Percentiles rank a stretch among this genome's conserved stretches.
phyloP scores from a whole-genome alignment of 2,113 vertebrate species.

The Chaetodon trifascialis region DNA sequence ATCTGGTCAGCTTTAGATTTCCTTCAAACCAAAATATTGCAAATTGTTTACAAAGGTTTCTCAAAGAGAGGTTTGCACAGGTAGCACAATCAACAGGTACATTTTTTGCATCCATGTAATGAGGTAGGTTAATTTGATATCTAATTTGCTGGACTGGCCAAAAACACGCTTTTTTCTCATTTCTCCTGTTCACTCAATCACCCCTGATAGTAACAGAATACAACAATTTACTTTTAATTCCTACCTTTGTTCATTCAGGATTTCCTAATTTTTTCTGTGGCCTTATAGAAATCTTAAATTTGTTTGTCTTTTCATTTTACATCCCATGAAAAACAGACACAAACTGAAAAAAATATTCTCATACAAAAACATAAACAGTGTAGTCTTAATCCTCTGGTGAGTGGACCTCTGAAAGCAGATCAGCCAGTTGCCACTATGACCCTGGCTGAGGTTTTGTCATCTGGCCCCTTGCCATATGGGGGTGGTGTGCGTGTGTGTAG shows the following conservation, averaged over 20 bases:
- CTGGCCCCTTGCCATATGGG: conserved; percentile 77
- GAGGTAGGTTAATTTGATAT: no score
- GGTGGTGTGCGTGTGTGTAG: conserved; percentile 34
- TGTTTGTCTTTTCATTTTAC: conserved; percentile 7
- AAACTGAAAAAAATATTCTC: conserved; percentile 6
- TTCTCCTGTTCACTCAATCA: no score
- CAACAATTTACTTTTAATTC: not conserved
- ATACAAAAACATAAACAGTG: conserved; percentile 53
- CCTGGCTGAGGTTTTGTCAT: conserved; percentile 70
- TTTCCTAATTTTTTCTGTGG: not conserved
- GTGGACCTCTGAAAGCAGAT: conserved; percentile 76
- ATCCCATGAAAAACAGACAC: not conserved
- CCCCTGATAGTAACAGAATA: not conserved
- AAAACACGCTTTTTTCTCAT: no score
- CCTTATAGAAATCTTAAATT: not conserved
- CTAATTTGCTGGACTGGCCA: no score
- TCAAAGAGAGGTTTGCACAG: no score
- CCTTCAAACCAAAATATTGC: no score
- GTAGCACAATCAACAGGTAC: no score
- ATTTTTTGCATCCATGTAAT: no score
- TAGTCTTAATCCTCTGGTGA: conserved; percentile 72
- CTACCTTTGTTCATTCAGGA: not conserved
- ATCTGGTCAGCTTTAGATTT: no score
- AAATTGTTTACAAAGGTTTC: no score
- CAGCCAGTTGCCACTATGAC: conserved; percentile 74